Conservation (phyloP, 2,797 vertebrate genomes). For the Trematomus bernacchii region DNA sequence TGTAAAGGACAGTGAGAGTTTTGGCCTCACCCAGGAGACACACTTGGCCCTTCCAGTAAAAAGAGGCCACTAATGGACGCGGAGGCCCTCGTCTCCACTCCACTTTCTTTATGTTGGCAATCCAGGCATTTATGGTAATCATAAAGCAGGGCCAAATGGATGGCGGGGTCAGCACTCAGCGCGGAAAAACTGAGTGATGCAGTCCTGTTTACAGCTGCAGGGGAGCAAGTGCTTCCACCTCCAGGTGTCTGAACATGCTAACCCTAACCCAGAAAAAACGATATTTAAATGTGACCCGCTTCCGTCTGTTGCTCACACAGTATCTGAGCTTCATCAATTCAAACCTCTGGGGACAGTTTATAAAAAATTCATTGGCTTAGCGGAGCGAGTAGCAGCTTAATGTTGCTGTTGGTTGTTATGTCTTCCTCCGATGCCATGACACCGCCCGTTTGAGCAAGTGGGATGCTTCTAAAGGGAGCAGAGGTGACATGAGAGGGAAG, state of each 20-base stretch:
- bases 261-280: slow-evolving; percentile 72
- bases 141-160: slow-evolving; percentile 89
- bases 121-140: slow-evolving; percentile 89
- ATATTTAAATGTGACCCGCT: slow-evolving; percentile 6
- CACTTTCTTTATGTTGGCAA: slow-evolving; percentile 88
- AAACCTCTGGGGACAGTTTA: slow-evolving; percentile 88
- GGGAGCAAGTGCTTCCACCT: slow-evolving; percentile 77
- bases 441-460: slow-evolving; percentile 61
- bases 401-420: slow-evolving; percentile 62
- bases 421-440: slow-evolving; percentile 12
- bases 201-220: slow-evolving; percentile 83
- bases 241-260: slow-evolving; percentile 81
- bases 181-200: slow-evolving; percentile 39
- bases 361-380: slow-evolving; percentile 90
- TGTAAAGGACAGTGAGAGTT: slow-evolving; percentile 68
- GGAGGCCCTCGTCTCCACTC: slow-evolving; percentile 80
- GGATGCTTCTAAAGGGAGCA: slow-evolving; percentile 27
- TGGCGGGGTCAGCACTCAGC: slow-evolving; percentile 76
- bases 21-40: slow-evolving; percentile 85
- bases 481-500: slow-evolving; percentile 21
- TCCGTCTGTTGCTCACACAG: slow-evolving; percentile 2
- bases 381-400: slow-evolving; percentile 84
- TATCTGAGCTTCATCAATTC: slow-evolving; percentile 34
- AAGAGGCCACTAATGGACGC: slow-evolving; percentile 92
- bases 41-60: slow-evolving; percentile 91